Evolutionary conservation across 2,113 vertebrate genomes (phyloP), one percentile per base, ranked within the genome.

Genomic region (Oreochromis niloticus): DNA sequence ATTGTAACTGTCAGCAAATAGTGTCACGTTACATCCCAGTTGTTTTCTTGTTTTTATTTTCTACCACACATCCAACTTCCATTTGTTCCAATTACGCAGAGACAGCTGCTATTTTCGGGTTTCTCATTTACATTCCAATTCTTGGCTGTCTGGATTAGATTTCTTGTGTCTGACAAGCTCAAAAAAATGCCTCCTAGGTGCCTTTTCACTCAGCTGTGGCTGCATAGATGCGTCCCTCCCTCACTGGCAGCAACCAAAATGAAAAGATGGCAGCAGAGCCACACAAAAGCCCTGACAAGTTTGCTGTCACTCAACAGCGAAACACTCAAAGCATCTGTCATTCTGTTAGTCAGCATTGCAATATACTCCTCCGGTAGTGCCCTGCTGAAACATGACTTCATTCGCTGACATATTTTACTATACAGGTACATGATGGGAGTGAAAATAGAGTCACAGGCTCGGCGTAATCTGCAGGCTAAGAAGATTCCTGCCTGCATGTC

Each of bases 31-130:
- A 88, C 89, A 50, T 90, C 84, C 91, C 89, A 59, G 75, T 92
- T 87, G 89, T 92, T 91, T 88, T 43, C 73, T 71, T 78, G 75
- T 89, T 91, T 90, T 91, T 88, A 89, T 91, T 94, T 93, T 90
- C 87, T 81, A 82, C 86, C 54, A 80, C 80, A 90, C 82, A 91
- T 93, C 88, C 89, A 93, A 85, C 92, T 92, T 93, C 87, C 84
- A 94, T 95, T 94, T 94, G 95, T 93, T 95, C 91, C 90, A 94
- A 95, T 95, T 94, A 94, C 63, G 87, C 80, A 48, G 85, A 88
- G 91, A 92, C 92, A 94, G 90, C 86, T 92, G 90, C 94, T 94
- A 91, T 94, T 91, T 95, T 93, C 30, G 52, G 84, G 66, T 75
- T 85, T 89, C 83, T 87, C 71, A 85, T 91, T 88, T 85, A 85